Base-by-base conservation (phyloP, 2,888 invertebrate species). In the Drosophila nr. medialis region DNA sequence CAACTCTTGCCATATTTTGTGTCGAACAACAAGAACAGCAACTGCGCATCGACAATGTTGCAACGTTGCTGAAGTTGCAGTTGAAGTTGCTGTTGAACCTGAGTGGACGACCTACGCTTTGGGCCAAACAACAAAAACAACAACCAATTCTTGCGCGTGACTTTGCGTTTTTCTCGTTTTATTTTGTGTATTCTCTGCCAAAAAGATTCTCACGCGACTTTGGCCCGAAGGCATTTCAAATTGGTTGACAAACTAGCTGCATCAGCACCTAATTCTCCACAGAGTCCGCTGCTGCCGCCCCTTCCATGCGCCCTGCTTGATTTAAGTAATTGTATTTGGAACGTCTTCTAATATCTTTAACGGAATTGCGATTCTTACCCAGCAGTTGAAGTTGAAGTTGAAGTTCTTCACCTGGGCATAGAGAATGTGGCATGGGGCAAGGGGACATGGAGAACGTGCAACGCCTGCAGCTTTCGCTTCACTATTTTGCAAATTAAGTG, bases 181-280 rank as follows among this genome's bases (percentile, higher is more conserved):
- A 53, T 27, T 70, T 61, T 48, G 64, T 61, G 54, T 50, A 48
- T 59, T 75, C 40, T 55, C 40, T 51, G 62, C 40, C 45, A 40
- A 71, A 81, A 79, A 86, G 80, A 81, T 88, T 88, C 87, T 88
- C 87, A 88, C 87, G 87, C 83, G 80, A 72, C 82, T 78, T 81
- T 80, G 72, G 58, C 80, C 75, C 70, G 65, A 67, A 58, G 81
- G 75, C 75, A 63, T 75, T 77, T 77, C 75, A 81, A 85, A 86
- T 86, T 86, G 85, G 85, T 86, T 86, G 85, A 86, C 85, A 86
- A 86, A 86, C 80, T 85, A 80, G 83, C 77, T 77, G 81, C 69
- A 72, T 79, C 81, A 59, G 83, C 82, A 78, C 78, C 75, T 78
- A 60, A 68, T 65, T 61, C 53, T 45, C 66, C 29, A 59, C 40